Evolutionary conservation across 2,113 vertebrate species (phyloP).

Genomic region (Crypturellus undulatus): DNA sequence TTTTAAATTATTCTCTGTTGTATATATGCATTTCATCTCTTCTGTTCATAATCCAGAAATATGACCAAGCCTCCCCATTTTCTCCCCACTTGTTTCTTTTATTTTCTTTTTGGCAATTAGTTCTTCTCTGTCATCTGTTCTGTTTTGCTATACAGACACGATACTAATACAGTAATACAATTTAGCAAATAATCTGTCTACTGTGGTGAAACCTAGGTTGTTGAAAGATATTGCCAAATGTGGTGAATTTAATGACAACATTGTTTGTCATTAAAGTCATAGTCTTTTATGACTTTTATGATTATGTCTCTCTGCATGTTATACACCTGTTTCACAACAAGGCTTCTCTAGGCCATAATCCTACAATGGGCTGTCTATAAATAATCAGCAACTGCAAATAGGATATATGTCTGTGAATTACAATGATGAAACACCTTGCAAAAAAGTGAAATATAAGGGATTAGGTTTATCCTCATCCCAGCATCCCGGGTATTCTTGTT

Average conservation of each 20-base stretch:
- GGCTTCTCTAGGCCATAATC: not conserved
- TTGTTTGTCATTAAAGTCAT: not conserved
- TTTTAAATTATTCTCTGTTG: not conserved
- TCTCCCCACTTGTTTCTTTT: not conserved
- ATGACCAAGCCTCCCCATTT: not conserved
- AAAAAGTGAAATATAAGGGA: not conserved
- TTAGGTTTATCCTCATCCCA: not conserved
- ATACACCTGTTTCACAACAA: not conserved
- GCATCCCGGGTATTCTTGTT: not conserved
- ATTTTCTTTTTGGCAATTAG: not conserved
- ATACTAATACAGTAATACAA: not conserved
- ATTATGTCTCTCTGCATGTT: not conserved
- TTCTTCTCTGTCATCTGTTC: not conserved
- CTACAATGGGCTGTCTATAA: not conserved
- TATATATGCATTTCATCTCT: not conserved
- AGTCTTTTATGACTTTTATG: not conserved
- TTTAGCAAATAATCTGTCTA: not conserved
- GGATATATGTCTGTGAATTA: not conserved
- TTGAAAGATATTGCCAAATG: not conserved
- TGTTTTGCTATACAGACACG: accelerated
- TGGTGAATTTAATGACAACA: not conserved
- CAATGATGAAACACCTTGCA: not conserved
- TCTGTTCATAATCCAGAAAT: not conserved
- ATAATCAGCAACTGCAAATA: not conserved
- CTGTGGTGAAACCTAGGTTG: not conserved